Evolutionary conservation across 2,888 invertebrate genomes (phyloP).

Genomic region (Caenorhabditis wallacei): DNA sequence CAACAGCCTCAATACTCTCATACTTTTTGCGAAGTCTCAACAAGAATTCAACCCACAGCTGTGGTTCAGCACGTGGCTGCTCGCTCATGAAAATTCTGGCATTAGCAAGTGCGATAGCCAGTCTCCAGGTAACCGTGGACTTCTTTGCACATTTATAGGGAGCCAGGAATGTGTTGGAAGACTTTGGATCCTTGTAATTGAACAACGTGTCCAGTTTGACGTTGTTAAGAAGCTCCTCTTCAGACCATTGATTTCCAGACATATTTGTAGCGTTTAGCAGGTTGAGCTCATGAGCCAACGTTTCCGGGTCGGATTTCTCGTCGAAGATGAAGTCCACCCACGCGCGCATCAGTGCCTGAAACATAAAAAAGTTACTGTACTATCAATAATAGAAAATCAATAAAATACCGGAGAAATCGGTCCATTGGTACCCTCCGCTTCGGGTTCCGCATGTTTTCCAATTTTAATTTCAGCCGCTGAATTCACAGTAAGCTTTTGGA

Average conservation of each 20-base stretch:
- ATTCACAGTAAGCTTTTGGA: conserved; percentile 47
- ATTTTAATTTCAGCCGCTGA: conserved; percentile 35
- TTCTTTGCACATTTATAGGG: conserved; percentile 42
- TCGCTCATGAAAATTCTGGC: conserved; percentile 25
- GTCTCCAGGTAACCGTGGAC: conserved; percentile 6
- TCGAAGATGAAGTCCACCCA: conserved; percentile 43
- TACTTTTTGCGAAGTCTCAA: conserved; percentile 93
- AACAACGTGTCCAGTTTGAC: conserved; percentile 29
- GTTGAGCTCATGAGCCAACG: conserved; percentile 30
- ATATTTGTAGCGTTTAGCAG: conserved; percentile 14
- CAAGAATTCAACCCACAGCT: conserved; percentile 92
- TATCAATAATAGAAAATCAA: neutral
- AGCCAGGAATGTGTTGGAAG: neutral
- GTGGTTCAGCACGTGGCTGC: conserved; percentile 47
- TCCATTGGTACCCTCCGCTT: conserved; percentile 14
- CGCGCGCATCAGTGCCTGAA: conserved; percentile 23
- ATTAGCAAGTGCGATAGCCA: conserved; percentile 34
- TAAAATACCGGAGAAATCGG: conserved; percentile 27
- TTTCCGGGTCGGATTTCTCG: neutral
- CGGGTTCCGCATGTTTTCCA: conserved; percentile 2
- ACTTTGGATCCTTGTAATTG: neutral
- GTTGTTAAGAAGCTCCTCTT: conserved; percentile 14
- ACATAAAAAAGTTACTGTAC: no score
- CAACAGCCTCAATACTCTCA: conserved; percentile 90
- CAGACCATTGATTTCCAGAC: conserved; percentile 16